Conservation (phyloP, 1,140 invertebrate species). For the Riptortus pedestris region DNA sequence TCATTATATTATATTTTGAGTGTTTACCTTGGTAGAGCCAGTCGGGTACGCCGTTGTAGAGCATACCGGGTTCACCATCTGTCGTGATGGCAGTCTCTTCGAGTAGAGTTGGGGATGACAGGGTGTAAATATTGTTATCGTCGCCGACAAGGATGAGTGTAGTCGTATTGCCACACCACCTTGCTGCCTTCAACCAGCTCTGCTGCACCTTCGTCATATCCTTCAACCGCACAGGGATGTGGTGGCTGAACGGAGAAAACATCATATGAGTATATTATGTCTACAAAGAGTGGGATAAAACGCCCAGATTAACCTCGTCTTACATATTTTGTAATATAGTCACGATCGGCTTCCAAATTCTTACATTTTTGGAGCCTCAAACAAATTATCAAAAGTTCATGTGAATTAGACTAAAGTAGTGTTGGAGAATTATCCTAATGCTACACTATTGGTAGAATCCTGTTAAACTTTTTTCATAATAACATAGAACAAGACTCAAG, state of each 20-base stretch:
- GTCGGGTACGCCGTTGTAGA: conserved; percentile 87
- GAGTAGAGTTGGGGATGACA: conserved; percentile 48
- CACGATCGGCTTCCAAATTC: too few relatives aligned
- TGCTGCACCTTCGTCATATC: conserved; percentile 52
- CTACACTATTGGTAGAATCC: too few relatives aligned
- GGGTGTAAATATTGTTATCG: conserved; percentile 79
- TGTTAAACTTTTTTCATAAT: too few relatives aligned
- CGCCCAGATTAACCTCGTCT: background rate
- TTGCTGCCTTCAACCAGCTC: conserved; percentile 52
- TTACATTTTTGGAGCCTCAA: too few relatives aligned
- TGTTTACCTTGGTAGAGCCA: conserved; percentile 81
- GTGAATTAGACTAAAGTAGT: too few relatives aligned
- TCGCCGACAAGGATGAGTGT: conserved; percentile 54
- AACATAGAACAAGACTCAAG: too few relatives aligned
- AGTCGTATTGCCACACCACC: conserved; percentile 64
- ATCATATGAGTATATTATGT: too few relatives aligned
- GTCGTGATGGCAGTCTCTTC: conserved; percentile 57
- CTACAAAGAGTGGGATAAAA: background rate
- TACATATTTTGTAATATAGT: too few relatives aligned
- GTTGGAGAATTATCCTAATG: too few relatives aligned
- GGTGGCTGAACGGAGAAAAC: conserved; percentile 47
- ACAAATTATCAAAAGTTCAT: too few relatives aligned
- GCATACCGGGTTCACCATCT: conserved; percentile 54
- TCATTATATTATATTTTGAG: too few relatives aligned
- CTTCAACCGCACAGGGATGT: conserved; percentile 62